Conservation (phyloP, 2,888 invertebrate genomes). For the Neuroscelio doddi region DNA sequence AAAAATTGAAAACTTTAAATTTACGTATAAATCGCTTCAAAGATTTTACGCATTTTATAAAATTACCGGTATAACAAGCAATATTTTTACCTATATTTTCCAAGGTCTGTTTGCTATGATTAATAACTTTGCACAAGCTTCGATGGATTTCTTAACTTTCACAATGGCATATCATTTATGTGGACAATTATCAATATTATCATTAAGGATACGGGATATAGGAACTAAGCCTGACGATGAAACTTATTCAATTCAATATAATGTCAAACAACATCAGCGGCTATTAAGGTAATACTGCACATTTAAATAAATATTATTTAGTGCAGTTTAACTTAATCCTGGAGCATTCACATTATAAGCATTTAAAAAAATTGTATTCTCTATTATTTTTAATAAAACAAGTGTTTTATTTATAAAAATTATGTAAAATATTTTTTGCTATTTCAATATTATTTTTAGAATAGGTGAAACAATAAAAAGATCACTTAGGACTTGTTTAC, state of each 20-base stretch:
- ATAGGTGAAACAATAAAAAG: constrained; percentile 26
- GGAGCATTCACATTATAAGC: no score
- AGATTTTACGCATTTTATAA: constrained; percentile 36
- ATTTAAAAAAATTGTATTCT: no score
- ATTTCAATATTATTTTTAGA: no score
- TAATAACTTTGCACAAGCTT: constrained; percentile 42
- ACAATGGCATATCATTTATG: constrained; percentile 40
- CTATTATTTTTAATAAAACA: no score
- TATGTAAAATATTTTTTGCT: no score
- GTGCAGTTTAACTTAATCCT: no score
- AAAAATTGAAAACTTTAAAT: constrained; percentile 6
- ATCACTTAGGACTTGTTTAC: constrained; percentile 29
- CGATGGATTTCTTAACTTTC: constrained; percentile 48
- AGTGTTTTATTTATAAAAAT: no score
- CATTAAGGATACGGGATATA: constrained; percentile 26
- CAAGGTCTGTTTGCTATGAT: constrained; percentile 40
- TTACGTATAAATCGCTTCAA: constrained; percentile 36
- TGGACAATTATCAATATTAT: constrained; percentile 42
- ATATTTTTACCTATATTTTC: constrained; percentile 33
- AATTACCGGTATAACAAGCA: constrained; percentile 25
- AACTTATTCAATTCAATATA: constrained; percentile 1
- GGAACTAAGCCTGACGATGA: constrained; percentile 5
- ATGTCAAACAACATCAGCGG: constrained; percentile 23
- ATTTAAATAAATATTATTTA: no score
- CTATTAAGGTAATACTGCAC: constrained; percentile 23